A percentile compares a stretch with the other conserved stretches of the same genome.
Evolutionary conservation across 2,113 vertebrate genomes (phyloP).

Genomic region (Pycnonotus jocosus): DNA sequence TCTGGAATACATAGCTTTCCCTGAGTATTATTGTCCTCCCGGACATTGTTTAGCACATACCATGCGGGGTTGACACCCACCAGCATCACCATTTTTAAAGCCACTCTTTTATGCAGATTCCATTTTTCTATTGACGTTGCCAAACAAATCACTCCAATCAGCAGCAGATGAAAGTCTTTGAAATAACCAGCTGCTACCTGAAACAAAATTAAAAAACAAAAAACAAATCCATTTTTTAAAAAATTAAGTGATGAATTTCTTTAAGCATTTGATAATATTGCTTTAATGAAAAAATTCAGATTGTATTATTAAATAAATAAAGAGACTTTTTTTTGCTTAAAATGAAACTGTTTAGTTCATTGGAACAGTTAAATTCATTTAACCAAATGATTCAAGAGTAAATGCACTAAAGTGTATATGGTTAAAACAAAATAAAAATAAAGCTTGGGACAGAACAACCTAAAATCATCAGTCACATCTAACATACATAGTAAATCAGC

Average conservation of each 20-base stretch:
- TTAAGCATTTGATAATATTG: not conserved
- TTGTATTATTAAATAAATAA: not conserved
- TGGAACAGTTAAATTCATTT: not conserved
- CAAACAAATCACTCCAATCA: slow-evolving; percentile 89
- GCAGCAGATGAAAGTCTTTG: slow-evolving; percentile 90
- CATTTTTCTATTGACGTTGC: slow-evolving; percentile 93
- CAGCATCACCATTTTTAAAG: slow-evolving; percentile 84
- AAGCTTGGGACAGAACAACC: not conserved
- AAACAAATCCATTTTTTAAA: not conserved
- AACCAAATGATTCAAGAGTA: not conserved
- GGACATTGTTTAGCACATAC: slow-evolving; percentile 65
- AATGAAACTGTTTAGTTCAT: not conserved
- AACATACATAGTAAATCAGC: not conserved
- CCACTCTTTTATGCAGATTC: slow-evolving; percentile 90
- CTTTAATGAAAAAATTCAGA: not conserved
- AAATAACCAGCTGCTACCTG: slow-evolving; percentile 89
- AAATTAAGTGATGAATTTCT: not conserved
- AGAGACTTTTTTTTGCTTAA: not conserved
- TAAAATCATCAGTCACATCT: not conserved
- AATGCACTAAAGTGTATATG: not conserved
- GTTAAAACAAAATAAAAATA: not conserved
- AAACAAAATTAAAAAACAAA: slow-evolving; percentile 1
- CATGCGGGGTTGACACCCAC: slow-evolving; percentile 89
- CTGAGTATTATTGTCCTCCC: not conserved
- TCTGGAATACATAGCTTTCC: not conserved